phyloP scores from a whole-genome alignment of 2,113 vertebrate genomes.

The Rattus norvegicus region GRCr8 NC_086022.1:85477001-85477500 shows the following conservation, averaged over 20 bases:
- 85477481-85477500: too few species aligned
- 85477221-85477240: background rate
- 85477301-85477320: too few species aligned
- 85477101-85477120: background rate
- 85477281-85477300: too few species aligned
- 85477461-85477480: too few species aligned
- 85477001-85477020: background rate
- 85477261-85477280: background rate
- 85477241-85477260: too few species aligned
- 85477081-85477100: background rate
- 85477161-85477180: background rate
- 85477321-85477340: too few species aligned
- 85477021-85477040: background rate
- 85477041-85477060: background rate
- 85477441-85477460: too few species aligned
- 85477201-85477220: background rate
- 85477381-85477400: too few species aligned
- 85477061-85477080: background rate
- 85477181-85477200: background rate
- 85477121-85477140: background rate
- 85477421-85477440: too few species aligned
- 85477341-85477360: too few species aligned
- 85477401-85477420: too few species aligned
- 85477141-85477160: background rate
- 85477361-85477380: too few species aligned